A percentile compares a stretch with the other conserved stretches of the same genome.
phyloP scores from a whole-genome alignment of 2,888 invertebrate genomes.

The Anagyrus pseudococci region DNA sequence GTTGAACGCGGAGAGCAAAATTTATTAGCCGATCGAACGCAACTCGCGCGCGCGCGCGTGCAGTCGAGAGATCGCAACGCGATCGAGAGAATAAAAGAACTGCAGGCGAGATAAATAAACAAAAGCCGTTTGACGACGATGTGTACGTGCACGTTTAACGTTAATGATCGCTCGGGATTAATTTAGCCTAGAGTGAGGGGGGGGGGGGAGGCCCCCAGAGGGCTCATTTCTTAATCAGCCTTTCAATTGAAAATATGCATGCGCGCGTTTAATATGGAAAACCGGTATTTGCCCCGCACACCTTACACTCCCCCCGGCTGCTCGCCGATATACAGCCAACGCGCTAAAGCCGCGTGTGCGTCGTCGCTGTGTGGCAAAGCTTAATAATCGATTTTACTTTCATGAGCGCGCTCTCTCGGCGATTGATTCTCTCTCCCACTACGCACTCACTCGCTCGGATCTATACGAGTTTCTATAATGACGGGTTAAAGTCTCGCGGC shows the following conservation, averaged over 20 bases:
- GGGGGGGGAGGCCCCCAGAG: no score
- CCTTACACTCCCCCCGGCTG: slow-evolving; percentile 8
- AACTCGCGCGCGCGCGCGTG: neutral
- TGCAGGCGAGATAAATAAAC: no score
- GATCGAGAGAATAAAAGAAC: neutral
- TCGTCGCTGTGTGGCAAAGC: slow-evolving; percentile 20
- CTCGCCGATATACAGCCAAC: no score
- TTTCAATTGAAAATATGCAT: slow-evolving; percentile 38
- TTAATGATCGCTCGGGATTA: slow-evolving; percentile 26
- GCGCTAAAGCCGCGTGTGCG: no score
- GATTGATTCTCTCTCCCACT: no score
- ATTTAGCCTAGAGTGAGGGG: slow-evolving; percentile 35
- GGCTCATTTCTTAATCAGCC: slow-evolving; percentile 37
- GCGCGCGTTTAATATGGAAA: slow-evolving; percentile 26
- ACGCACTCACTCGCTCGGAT: no score
- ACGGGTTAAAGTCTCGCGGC: no score
- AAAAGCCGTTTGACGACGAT: no score
- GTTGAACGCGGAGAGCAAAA: slow-evolving; percentile 12
- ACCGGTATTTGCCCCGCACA: slow-evolving; percentile 15
- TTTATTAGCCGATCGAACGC: slow-evolving; percentile 19
- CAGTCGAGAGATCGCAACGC: neutral
- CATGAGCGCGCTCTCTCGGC: no score
- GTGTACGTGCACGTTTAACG: slow-evolving; percentile 3
- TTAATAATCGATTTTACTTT: slow-evolving; percentile 38
- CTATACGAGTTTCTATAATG: no score